Percentiles rank a stretch among this genome's conserved stretches.
Evolutionary conservation across 1,140 invertebrate species (phyloP).

Genomic region (Forficula auricularia): DNA sequence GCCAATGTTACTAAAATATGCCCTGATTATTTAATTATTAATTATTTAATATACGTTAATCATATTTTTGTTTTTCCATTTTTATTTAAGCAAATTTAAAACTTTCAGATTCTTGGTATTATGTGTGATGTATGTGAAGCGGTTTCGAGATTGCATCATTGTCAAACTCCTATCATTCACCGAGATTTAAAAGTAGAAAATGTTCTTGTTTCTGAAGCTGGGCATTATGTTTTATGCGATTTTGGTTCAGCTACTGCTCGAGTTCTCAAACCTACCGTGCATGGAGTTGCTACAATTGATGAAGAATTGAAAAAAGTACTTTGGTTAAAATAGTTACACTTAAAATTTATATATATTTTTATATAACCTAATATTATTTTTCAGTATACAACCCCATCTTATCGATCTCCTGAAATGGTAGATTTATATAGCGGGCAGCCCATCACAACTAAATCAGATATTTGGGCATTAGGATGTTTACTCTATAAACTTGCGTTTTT

Average conservation of each 20-base stretch:
- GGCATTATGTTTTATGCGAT: constrained; percentile 71
- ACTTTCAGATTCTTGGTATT: no score
- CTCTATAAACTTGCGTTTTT: constrained; percentile 87
- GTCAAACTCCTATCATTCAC: constrained; percentile 88
- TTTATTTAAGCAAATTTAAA: constrained; percentile 1
- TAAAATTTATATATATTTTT: no score
- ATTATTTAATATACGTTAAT: neutral
- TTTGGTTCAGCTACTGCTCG: constrained; percentile 80
- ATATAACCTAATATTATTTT: no score
- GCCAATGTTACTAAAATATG: no score
- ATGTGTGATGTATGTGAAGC: constrained; percentile 87
- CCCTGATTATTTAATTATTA: no score
- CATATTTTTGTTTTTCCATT: constrained; percentile 9
- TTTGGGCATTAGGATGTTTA: constrained; percentile 82
- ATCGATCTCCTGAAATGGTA: constrained; percentile 89
- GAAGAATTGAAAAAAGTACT: constrained; percentile 71
- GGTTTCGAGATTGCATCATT: constrained; percentile 80
- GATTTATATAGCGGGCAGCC: constrained; percentile 55
- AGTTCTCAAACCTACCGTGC: constrained; percentile 49
- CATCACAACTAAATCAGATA: constrained; percentile 83
- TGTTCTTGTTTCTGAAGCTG: constrained; percentile 59
- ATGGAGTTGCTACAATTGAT: constrained; percentile 57
- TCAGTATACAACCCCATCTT: constrained; percentile 75
- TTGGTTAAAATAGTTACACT: no score
- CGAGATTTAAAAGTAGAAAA: constrained; percentile 91